Evolutionary conservation across 2,113 vertebrate species (phyloP).

Genomic region (Mustelus asterias): DNA sequence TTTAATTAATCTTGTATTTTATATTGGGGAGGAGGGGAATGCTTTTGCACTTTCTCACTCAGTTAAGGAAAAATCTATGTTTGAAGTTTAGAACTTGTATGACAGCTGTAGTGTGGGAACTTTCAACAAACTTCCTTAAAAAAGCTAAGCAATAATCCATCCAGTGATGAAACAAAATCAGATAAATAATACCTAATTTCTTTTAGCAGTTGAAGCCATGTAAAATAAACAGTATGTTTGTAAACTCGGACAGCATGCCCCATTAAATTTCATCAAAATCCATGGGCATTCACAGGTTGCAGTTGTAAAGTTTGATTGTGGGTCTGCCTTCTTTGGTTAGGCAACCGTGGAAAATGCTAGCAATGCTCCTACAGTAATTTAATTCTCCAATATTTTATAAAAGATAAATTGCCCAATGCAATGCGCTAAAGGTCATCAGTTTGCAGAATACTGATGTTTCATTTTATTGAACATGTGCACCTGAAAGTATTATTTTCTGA

Average conservation of each 20-base stretch:
- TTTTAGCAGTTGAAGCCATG: not conserved
- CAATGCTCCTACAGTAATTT: not conserved
- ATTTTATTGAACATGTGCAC: not conserved
- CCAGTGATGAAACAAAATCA: not conserved
- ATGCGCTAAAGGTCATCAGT: not conserved
- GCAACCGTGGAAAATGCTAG: not conserved
- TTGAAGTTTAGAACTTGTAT: not conserved
- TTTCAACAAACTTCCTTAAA: not conserved
- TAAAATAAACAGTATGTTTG: not conserved
- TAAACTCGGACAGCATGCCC: not conserved
- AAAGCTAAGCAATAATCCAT: not conserved
- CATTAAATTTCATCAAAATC: not conserved
- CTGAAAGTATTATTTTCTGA: not conserved
- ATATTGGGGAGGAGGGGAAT: not conserved
- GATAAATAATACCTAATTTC: not conserved
- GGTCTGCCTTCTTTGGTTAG: no score
- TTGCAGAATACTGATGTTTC: not conserved
- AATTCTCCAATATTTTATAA: not conserved
- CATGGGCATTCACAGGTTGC: not conserved
- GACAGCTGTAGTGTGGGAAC: not conserved
- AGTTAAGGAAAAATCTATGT: not conserved
- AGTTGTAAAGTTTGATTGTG: not conserved
- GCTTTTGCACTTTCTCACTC: not conserved
- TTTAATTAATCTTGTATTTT: not conserved
- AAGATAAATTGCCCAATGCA: not conserved